Evolutionary conservation across 1,140 invertebrate genomes (phyloP).

Genomic region (Diorhabda carinulata): DNA sequence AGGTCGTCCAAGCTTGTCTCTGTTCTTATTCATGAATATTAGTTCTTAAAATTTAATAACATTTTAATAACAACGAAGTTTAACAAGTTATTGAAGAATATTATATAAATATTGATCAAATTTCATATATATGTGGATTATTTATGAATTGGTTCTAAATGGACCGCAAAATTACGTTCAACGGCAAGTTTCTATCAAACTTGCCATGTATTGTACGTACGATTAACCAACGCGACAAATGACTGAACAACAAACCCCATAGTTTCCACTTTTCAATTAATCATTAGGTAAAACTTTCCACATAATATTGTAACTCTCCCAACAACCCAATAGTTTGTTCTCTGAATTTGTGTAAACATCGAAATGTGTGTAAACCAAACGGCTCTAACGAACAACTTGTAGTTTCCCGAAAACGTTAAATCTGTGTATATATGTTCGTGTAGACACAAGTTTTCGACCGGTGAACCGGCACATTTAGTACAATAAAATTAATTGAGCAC

Average conservation of each 20-base stretch:
- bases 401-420: slow-evolving; percentile 34
- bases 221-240: background rate
- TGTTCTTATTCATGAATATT: no score
- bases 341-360: slow-evolving; percentile 2
- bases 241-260: background rate
- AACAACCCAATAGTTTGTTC: background rate
- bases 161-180: no score
- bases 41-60: no score
- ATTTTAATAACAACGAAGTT: no score
- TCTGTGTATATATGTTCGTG: slow-evolving; percentile 27
- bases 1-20: no score
- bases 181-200: no score
- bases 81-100: no score
- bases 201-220: background rate
- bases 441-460: slow-evolving; percentile 38
- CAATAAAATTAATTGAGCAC: background rate
- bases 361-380: slow-evolving; percentile 22
- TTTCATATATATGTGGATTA: no score
- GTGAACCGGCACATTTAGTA: slow-evolving; percentile 30
- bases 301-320: background rate
- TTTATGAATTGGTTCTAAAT: no score
- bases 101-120: no score
- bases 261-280: slow-evolving; percentile 2
- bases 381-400: slow-evolving; percentile 28
- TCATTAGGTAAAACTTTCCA: slow-evolving; percentile 1